A percentile compares a stretch with the other conserved stretches of the same genome.
phyloP scores from a whole-genome alignment of 2,888 invertebrate genomes.

The Apoda limacodes region DNA sequence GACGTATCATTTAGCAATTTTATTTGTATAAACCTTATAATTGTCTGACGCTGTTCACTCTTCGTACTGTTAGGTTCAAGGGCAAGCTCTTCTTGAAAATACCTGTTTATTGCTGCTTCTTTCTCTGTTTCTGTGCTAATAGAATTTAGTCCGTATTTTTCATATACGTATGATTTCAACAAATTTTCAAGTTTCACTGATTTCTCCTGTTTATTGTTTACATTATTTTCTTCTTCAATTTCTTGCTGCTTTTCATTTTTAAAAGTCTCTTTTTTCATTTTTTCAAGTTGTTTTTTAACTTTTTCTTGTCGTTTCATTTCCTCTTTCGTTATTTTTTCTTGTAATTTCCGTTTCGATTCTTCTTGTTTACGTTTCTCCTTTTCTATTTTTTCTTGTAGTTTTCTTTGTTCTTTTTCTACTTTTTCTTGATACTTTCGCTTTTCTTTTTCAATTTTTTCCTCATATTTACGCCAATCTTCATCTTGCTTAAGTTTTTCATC shows the following conservation, averaged over 20 bases:
- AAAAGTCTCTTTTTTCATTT: slow-evolving; percentile 30
- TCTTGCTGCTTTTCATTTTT: slow-evolving; percentile 19
- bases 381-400: slow-evolving; percentile 31
- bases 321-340: slow-evolving; percentile 24
- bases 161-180: slow-evolving; percentile 46
- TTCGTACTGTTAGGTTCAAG: slow-evolving; percentile 44
- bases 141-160: slow-evolving; percentile 40
- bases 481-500: slow-evolving; percentile 22
- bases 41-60: slow-evolving; percentile 46
- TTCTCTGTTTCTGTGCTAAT: slow-evolving; percentile 40
- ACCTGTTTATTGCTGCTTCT: slow-evolving; percentile 36
- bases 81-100: slow-evolving; percentile 43
- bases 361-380: slow-evolving; percentile 30
- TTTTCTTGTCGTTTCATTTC: slow-evolving; percentile 25
- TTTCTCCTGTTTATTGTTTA: slow-evolving; percentile 23
- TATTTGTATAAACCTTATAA: slow-evolving; percentile 38
- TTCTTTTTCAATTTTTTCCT: slow-evolving; percentile 28
- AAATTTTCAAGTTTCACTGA: slow-evolving; percentile 46
- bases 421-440: slow-evolving; percentile 27
- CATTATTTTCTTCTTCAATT: slow-evolving; percentile 25
- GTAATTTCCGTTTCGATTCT: slow-evolving; percentile 27
- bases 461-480: slow-evolving; percentile 29
- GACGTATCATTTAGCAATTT: slow-evolving; percentile 33
- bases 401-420: slow-evolving; percentile 28
- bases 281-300: slow-evolving; percentile 24